Conservation (phyloP, 1,140 invertebrate genomes). For the Diabrotica undecimpunctata region DNA sequence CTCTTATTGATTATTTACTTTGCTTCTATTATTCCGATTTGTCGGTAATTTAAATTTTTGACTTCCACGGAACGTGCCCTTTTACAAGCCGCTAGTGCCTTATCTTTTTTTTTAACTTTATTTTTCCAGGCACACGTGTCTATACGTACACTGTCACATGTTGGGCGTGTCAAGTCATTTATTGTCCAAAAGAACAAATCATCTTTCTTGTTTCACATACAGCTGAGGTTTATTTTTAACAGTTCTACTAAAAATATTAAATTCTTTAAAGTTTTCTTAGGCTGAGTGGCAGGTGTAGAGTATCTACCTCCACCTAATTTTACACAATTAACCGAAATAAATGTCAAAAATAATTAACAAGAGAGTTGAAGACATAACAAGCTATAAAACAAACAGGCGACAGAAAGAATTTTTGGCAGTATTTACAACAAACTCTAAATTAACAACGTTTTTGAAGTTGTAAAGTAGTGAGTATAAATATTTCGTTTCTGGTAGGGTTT, state of each 20-base stretch:
- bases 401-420: no score
- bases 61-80: no score
- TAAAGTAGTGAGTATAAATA: no score
- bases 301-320: not conserved
- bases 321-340: not conserved
- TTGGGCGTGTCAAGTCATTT: not conserved
- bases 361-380: not conserved
- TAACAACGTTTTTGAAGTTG: no score
- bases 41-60: no score
- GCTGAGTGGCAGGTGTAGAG: not conserved
- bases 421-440: no score
- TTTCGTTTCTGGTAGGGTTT: no score
- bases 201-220: constrained; percentile 2
- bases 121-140: not conserved
- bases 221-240: not conserved
- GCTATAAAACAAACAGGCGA: no score
- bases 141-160: not conserved
- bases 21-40: no score
- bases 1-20: no score
- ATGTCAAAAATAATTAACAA: not conserved
- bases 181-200: constrained; percentile 1
- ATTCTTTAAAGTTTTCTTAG: not conserved
- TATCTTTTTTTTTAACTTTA: not conserved
- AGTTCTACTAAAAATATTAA: not conserved
- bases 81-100: not conserved